Base-by-base conservation (phyloP, 2,888 invertebrate species). In the Autographa gamma region DNA sequence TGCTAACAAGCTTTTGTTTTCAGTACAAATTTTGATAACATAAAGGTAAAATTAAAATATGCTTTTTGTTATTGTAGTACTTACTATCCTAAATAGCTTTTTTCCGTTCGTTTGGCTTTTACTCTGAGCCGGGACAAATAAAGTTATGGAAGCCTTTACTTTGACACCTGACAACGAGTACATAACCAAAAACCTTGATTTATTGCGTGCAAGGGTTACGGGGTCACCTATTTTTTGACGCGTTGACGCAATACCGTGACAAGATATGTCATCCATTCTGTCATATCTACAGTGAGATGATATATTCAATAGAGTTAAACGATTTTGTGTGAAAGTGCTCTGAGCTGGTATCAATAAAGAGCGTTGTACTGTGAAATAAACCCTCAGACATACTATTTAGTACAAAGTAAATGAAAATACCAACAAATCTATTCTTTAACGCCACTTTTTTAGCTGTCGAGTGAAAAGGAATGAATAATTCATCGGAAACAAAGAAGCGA, bases 401-500 rank as follows among this genome's bases (percentile, higher is more conserved):
- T 11, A 19, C 11, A 13, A 25, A 56, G 19, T 25, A 25, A 56
- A 56, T 19, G 54, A 56, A 13, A 3, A 25, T 56, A 56, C 54
- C 25, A 25, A 56, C 16, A 56, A 56, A 56, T 56, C 13, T 56
- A 56, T 56, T 4, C 25, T 54, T 56, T 25, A 56, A 56, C 25
- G 54, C 25, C 9, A 25, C 19, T 56, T 52, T 48, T 54, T 11
- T 56, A 56, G 54, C 43, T 60, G 61, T 71, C 38, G 54, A 67
- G 67, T 61, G 75, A 72, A 69, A 52, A 52, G 52, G 41, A 63
- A 69, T 63, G 48, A 71, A 71, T 64, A 66, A 66, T 62, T 25
- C 73, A 65, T 73, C 61, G 60, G 68, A 83, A 78, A 73, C 60
- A 18, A 31, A 78, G 62, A 60, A 43, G 68, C 64, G 65, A 69